phyloP scores from a whole-genome alignment of 2,797 vertebrate species.

The Poecilia velifera region DNA sequence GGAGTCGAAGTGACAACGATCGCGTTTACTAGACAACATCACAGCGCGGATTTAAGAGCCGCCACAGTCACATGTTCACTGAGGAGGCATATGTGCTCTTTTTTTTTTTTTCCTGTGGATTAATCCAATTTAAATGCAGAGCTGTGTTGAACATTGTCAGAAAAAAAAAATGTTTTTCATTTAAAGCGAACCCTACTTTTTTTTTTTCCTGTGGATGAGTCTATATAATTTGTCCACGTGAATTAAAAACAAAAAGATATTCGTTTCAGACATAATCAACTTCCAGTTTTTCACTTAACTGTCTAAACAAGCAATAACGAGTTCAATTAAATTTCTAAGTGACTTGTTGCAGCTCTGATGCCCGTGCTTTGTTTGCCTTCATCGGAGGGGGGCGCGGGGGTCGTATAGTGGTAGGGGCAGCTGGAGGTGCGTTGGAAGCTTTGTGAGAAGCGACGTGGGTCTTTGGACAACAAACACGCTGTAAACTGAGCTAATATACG shows the following conservation, averaged over 20 bases:
- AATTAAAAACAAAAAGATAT: not conserved
- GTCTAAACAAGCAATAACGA: not conserved
- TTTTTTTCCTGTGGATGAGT: not conserved
- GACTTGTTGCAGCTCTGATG: constrained; percentile 82
- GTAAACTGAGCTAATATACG: constrained; percentile 11
- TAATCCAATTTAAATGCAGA: not conserved
- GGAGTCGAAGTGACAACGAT: constrained; percentile 63
- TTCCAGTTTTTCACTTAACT: not conserved
- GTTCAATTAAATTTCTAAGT: constrained; percentile 26
- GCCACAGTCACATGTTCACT: not conserved
- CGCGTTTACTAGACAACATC: constrained; percentile 43
- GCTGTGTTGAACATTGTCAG: not conserved
- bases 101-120: not conserved
- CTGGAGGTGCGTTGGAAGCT: constrained; percentile 74
- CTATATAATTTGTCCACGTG: not conserved
- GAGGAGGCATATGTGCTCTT: not conserved
- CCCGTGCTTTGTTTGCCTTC: constrained; percentile 15
- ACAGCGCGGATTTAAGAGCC: constrained; percentile 13
- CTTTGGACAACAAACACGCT: constrained; percentile 46
- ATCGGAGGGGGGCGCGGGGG: constrained; percentile 21
- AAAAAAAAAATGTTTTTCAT: not conserved
- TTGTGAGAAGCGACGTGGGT: constrained; percentile 77
- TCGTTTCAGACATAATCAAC: not conserved
- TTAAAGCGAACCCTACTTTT: too few species aligned
- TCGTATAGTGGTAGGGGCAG: constrained; percentile 70